These are phyloP conservation scores for Cydia strobilella DNA, from an alignment of 1,140 invertebrate species.

Conservation along the genomic window DNA sequence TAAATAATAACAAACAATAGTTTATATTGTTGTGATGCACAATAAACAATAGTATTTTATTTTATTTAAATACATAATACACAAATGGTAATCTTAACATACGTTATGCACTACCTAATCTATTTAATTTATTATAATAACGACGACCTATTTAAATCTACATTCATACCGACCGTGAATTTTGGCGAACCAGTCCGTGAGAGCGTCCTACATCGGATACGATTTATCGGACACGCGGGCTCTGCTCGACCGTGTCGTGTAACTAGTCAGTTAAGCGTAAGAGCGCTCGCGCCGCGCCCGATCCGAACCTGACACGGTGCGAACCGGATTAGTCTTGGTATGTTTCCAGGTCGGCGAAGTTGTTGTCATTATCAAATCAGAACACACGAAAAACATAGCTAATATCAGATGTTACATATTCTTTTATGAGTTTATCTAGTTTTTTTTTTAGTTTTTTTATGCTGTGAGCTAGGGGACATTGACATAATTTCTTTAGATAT, in stretches of 20 bases:
- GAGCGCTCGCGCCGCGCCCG: background rate
- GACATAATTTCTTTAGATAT: background rate
- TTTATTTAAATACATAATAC: background rate
- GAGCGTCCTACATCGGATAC: background rate
- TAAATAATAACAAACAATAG: background rate
- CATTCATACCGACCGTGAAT: background rate
- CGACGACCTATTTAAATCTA: background rate
- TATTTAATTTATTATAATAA: too few relatives aligned
- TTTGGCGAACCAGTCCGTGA: background rate
- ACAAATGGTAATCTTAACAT: background rate
- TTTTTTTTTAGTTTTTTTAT: background rate
- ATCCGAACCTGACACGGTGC: background rate
- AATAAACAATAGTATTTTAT: background rate
- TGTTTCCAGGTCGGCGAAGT: too few relatives aligned
- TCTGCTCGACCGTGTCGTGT: background rate
- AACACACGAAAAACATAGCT: too few relatives aligned
- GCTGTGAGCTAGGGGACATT: background rate
- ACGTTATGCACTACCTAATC: background rate
- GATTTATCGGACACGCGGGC: background rate
- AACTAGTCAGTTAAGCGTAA: slow-evolving; percentile 8
- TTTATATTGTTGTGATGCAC: too few relatives aligned
- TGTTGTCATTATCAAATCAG: too few relatives aligned
- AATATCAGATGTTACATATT: too few relatives aligned
- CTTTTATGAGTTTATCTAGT: background rate
- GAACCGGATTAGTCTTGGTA: background rate